These are phyloP conservation scores for Melipona quadrifasciata DNA, from an alignment of 1,140 invertebrate genomes.

Conservation along the genomic window DNA sequence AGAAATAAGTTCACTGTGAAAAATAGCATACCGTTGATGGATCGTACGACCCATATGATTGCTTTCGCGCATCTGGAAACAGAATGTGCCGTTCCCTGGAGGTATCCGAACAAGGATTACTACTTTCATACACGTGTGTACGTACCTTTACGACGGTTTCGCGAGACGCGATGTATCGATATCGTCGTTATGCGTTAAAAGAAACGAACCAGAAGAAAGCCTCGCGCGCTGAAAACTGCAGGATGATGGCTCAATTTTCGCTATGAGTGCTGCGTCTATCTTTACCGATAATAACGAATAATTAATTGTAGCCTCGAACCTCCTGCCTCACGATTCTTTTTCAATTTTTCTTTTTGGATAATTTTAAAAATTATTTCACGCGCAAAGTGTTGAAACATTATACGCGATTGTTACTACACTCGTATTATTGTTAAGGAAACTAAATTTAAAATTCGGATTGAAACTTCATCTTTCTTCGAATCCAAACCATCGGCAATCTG, in stretches of 20 bases:
- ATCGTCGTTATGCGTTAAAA: not conserved
- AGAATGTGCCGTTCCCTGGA: conserved; percentile 16
- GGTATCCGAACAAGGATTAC: conserved; percentile 19
- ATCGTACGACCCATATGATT: conserved; percentile 28
- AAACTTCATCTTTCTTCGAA: too few species aligned
- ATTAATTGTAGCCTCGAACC: too few species aligned
- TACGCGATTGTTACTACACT: too few species aligned
- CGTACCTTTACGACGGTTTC: not conserved
- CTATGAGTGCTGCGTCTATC: too few species aligned
- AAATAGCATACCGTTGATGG: not conserved
- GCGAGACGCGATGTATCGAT: not conserved
- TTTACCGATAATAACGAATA: too few species aligned
- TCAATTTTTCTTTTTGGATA: too few species aligned
- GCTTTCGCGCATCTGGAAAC: conserved; percentile 17
- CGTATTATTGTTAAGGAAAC: too few species aligned
- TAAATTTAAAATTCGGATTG: too few species aligned
- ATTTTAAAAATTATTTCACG: too few species aligned
- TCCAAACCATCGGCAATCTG: too few species aligned
- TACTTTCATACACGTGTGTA: not conserved
- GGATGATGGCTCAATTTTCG: not conserved
- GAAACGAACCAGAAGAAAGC: not conserved
- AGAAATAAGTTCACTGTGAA: conserved; percentile 7
- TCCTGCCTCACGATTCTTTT: too few species aligned
- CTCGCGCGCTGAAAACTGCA: not conserved
- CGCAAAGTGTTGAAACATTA: too few species aligned